phyloP scores from a whole-genome alignment of 1,140 invertebrate genomes.

The Cherax destructor region DNA sequence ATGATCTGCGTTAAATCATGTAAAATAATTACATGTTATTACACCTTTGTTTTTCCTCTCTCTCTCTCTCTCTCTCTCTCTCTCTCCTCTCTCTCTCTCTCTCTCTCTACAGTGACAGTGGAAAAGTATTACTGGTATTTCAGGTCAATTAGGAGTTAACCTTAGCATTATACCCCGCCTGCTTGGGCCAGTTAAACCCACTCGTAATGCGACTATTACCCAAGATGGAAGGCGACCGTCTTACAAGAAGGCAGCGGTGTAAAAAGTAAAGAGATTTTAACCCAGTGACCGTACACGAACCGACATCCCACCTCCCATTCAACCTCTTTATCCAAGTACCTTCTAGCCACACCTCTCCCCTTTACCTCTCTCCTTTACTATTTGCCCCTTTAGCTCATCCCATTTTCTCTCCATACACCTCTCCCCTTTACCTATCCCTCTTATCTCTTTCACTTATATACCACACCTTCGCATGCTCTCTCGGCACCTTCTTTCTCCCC shows the following conservation, averaged over 20 bases:
- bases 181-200: not conserved
- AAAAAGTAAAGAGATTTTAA: constrained; percentile 2
- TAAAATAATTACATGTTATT: constrained; percentile 39
- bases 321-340: too few species aligned
- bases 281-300: not conserved
- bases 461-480: too few species aligned
- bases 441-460: too few species aligned
- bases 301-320: too few species aligned
- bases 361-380: too few species aligned
- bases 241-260: not conserved
- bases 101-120: constrained; percentile 15
- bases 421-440: too few species aligned
- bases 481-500: too few species aligned
- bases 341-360: too few species aligned
- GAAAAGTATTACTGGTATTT: not conserved
- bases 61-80: not conserved
- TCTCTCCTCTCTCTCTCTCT: not conserved
- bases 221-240: not conserved
- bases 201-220: not conserved
- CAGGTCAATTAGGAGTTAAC: constrained; percentile 7
- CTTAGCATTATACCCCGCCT: not conserved
- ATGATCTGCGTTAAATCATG: constrained; percentile 39
- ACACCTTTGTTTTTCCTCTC: not conserved
- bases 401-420: too few species aligned
- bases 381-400: too few species aligned